phyloP scores from a whole-genome alignment of 2,113 vertebrate species.

The Orientallactaga bullata region DNA sequence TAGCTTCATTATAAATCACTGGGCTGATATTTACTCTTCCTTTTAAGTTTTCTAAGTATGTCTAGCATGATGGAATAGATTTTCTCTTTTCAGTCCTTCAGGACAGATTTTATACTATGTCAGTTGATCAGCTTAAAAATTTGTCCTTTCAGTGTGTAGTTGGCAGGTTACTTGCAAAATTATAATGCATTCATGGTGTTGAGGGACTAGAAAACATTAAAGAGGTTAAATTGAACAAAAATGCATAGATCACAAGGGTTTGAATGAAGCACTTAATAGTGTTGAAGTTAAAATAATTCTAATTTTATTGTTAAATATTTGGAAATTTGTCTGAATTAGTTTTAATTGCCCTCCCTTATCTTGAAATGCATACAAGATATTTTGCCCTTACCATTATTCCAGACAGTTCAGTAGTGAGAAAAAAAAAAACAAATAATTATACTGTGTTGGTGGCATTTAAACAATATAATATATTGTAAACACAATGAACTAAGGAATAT shows the following conservation, averaged over 20 bases:
- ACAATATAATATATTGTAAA: conserved; percentile 86
- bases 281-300: conserved; percentile 58
- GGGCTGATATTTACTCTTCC: conserved; percentile 87
- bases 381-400: conserved; percentile 73
- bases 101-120: conserved; percentile 84
- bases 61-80: conserved; percentile 84
- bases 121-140: conserved; percentile 79
- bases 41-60: conserved; percentile 87
- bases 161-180: conserved; percentile 79
- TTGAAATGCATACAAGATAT: conserved; percentile 69
- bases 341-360: background rate
- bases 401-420: conserved; percentile 78
- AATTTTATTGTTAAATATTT: conserved; percentile 56
- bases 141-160: conserved; percentile 74
- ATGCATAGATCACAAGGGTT: conserved; percentile 51
- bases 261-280: conserved; percentile 21
- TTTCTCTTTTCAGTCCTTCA: conserved; percentile 85
- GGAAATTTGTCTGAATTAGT: conserved; percentile 41
- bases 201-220: conserved; percentile 12
- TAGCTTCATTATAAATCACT: conserved; percentile 89
- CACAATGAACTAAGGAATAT: conserved; percentile 83
- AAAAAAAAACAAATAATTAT: conserved; percentile 65
- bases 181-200: conserved; percentile 21
- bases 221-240: conserved; percentile 56
- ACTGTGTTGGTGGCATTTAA: conserved; percentile 81